Conservation (phyloP, 2,888 invertebrate genomes). For the Eilema griseolum region DNA sequence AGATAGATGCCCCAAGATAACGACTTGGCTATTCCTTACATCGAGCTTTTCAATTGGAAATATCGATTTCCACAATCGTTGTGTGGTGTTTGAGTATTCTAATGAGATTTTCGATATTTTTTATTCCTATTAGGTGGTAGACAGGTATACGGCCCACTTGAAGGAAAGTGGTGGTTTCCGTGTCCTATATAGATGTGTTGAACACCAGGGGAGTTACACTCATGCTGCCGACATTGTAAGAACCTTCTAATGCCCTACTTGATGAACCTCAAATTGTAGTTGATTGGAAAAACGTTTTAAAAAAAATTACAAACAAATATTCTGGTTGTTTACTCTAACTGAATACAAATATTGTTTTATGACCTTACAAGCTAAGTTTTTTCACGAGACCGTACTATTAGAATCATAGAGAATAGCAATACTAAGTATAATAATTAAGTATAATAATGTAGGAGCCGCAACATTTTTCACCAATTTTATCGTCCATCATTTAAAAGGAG, state of each 20-base stretch:
- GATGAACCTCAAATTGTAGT: no score
- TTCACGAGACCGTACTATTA: background rate
- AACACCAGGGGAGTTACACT: no score
- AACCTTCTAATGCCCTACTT: no score
- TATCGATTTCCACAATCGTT: constrained; percentile 54
- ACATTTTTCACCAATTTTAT: background rate
- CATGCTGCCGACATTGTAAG: no score
- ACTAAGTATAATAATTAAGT: background rate
- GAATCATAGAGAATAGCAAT: background rate
- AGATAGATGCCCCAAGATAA: constrained; percentile 67
- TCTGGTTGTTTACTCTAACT: background rate
- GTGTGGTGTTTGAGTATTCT: constrained; percentile 38
- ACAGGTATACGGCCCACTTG: no score
- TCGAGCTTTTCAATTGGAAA: constrained; percentile 64
- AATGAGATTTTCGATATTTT: constrained; percentile 23
- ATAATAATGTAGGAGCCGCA: background rate
- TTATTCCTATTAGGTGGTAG: no score
- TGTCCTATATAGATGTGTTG: no score
- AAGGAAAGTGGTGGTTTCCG: no score
- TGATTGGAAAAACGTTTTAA: no score
- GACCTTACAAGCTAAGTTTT: background rate
- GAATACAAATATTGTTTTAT: background rate
- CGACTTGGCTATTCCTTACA: constrained; percentile 53
- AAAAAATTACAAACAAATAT: no score
- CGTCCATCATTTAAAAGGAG: no score